A percentile compares a stretch with the other conserved stretches of the same genome.
Evolutionary conservation across 2,113 vertebrate species (phyloP).

Genomic region (Tupaia tana): DNA sequence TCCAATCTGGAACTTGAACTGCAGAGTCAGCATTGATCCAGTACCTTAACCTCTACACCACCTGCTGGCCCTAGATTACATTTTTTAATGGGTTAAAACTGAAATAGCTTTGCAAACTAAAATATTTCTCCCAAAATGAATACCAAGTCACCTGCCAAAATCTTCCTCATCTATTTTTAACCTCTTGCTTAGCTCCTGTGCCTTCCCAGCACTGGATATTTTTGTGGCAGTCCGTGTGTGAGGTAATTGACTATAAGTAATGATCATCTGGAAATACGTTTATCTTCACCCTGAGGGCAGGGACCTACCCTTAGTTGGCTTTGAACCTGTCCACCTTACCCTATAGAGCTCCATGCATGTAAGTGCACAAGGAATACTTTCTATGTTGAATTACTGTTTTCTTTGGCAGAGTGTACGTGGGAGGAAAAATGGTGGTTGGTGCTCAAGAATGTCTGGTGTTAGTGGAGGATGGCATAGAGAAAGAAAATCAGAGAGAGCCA

Average conservation of each 20-base stretch:
- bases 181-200: not conserved
- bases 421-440: not conserved
- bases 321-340: not conserved
- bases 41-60: too few species aligned
- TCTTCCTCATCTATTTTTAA: not conserved
- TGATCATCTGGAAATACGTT: not conserved
- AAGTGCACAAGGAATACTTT: not conserved
- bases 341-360: not conserved
- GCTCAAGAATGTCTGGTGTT: not conserved
- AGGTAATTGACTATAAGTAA: not conserved
- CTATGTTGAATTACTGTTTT: not conserved
- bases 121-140: conserved; percentile 1
- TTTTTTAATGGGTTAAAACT: conserved; percentile 18
- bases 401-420: not conserved
- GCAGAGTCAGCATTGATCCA: too few species aligned
- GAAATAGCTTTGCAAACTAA: conserved; percentile 13
- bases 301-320: not conserved
- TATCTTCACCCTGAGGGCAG: not conserved
- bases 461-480: not conserved
- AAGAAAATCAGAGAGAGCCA: not conserved
- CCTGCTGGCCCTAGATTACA: not conserved
- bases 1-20: too few species aligned
- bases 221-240: not conserved
- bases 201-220: not conserved
- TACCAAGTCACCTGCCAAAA: not conserved